Base-by-base conservation (phyloP, 2,797 vertebrate species). In the Notolepis coatsorum region DNA sequence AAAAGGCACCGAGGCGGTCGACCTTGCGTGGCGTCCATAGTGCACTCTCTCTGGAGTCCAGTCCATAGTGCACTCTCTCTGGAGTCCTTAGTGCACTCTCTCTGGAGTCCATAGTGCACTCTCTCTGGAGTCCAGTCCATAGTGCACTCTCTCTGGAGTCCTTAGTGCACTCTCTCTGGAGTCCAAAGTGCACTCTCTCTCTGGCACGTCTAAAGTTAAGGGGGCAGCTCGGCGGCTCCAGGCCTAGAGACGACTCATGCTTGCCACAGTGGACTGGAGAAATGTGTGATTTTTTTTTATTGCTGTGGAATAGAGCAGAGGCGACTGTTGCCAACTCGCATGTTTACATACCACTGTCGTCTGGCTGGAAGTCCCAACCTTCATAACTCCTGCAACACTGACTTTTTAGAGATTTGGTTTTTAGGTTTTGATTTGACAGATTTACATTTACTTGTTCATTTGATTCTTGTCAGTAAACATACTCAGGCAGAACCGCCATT, bases 201-300 rank as follows among this genome's bases (percentile, higher is more conserved):
- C n/a, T n/a, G n/a, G 3, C 67, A 71, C 60, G 68, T 82, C 84
- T 89, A 84, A 73, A 91, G 88, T 81, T 88, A 91, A 84, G 81
- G 72, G 54, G 56, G 71, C 72, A 69, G 38, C 64, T 35, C 56
- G 78, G 71, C 76, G 70, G 12, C 12, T 53, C 30, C 51, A 13
- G 56, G 69, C 61, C 69, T 79, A 53, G 25, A 31, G 61, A 78
- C 53, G 30, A 71, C 42, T 51, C 21, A n/a, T 23, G 24, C 41
- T 39, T 42, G 62, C 61, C 58, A 41, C 33, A 53, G 46, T 25
- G 30, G 62, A 54, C n/a, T n/a, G n/a, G 50, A 23, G 9, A 15
- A 43, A 25, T 17, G 45, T 7, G 3, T 24, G 4, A 21, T 37
- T 1, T 46, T 6, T n/a, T 5, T 9, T 28, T 9, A 25, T 38